phyloP scores from a whole-genome alignment of 2,797 vertebrate genomes.

The Ispidina picta region DNA sequence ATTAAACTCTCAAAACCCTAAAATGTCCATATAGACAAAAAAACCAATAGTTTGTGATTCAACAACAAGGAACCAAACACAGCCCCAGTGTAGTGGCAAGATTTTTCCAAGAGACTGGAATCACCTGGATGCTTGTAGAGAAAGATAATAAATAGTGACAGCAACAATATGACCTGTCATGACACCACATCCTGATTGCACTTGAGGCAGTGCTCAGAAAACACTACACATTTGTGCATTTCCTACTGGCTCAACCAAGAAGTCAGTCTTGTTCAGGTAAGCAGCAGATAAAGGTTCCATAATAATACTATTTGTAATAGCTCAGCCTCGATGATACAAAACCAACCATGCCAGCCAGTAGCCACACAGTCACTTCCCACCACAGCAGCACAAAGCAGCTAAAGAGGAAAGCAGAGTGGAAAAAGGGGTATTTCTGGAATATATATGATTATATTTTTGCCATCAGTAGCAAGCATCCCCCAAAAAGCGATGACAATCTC shows the following conservation, averaged over 20 bases:
- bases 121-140: background rate
- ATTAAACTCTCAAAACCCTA: background rate
- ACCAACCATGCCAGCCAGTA: background rate
- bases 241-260: background rate
- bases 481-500: background rate
- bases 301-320: background rate
- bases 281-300: fast-evolving
- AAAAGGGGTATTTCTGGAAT: background rate
- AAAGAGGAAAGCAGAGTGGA: background rate
- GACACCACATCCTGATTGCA: background rate
- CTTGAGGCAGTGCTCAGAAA: background rate
- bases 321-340: background rate
- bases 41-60: background rate
- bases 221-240: background rate
- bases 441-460: background rate
- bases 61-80: background rate
- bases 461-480: background rate
- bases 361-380: background rate
- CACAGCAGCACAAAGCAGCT: background rate
- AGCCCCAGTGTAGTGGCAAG: background rate
- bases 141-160: background rate
- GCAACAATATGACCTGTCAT: background rate
- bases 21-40: background rate
- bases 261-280: background rate
- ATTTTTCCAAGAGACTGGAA: background rate